phyloP scores from a whole-genome alignment of 2,113 vertebrate genomes.

The Xyrauchen texanus region DNA sequence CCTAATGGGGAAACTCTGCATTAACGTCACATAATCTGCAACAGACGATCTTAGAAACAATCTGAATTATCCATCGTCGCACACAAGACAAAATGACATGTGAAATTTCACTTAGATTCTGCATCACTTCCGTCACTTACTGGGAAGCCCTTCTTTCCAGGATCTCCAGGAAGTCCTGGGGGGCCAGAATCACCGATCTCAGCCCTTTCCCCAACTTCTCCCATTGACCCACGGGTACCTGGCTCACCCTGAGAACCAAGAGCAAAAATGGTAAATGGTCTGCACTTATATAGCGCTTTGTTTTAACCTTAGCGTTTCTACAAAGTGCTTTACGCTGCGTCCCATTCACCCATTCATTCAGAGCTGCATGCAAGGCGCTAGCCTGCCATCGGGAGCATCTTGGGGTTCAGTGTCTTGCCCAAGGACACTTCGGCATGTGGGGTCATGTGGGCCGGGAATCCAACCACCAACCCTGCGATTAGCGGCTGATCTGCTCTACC shows the following conservation, averaged over 20 bases:
- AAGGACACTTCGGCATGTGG: no score
- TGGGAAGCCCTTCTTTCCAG: constrained; percentile 81
- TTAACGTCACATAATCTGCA: neutral
- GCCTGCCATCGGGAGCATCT: no score
- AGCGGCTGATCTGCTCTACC: no score
- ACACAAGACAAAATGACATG: neutral
- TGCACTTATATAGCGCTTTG: no score
- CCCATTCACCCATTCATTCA: no score
- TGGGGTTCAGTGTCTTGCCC: no score
- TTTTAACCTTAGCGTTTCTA: no score
- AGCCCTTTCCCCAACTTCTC: constrained; percentile 89
- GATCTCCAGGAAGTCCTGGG: constrained; percentile 75
- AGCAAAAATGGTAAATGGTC: no score
- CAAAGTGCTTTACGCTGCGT: no score
- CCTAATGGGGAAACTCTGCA: constrained; percentile 69
- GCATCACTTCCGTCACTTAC: constrained; percentile 71
- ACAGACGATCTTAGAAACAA: neutral
- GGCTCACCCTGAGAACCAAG: constrained; percentile 78
- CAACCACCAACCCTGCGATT: no score
- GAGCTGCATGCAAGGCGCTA: no score
- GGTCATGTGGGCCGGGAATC: no score
- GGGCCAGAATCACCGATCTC: constrained; percentile 78
- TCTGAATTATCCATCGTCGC: neutral
- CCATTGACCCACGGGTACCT: constrained; percentile 81
- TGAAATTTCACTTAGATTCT: neutral